Percentiles rank a stretch among this genome's conserved stretches.
These are phyloP conservation scores for Aptenodytes patagonicus DNA, from an alignment of 2,113 vertebrate species.

Conservation along the genomic window DNA sequence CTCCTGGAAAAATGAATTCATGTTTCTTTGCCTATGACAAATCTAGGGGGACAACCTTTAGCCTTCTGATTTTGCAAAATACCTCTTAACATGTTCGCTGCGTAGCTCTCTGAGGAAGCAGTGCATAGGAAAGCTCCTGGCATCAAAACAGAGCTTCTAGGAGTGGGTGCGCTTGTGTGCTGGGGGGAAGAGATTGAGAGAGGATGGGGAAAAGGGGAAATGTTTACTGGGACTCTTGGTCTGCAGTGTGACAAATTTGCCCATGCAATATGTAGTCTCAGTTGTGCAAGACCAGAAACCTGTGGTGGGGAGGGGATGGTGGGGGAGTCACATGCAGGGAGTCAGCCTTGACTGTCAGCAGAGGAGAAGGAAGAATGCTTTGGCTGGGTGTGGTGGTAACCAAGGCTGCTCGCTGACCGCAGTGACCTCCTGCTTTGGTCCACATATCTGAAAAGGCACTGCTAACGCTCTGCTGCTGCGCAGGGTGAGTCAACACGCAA, in stretches of 20 bases:
- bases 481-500: not conserved
- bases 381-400: slow-evolving; percentile 24
- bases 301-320: slow-evolving; percentile 39
- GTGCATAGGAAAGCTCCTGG: not conserved
- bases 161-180: not conserved
- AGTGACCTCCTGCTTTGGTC: slow-evolving; percentile 60
- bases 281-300: slow-evolving; percentile 67
- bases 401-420: slow-evolving; percentile 22
- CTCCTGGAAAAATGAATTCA: not conserved
- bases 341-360: slow-evolving; percentile 44
- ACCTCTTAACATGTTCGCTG: not conserved
- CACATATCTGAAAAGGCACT: not conserved
- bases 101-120: not conserved
- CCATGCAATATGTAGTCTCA: slow-evolving; percentile 27
- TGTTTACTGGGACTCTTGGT: not conserved
- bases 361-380: slow-evolving; percentile 51
- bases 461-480: not conserved
- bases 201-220: slow-evolving; percentile 58
- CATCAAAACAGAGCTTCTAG: not conserved
- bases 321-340: slow-evolving; percentile 57
- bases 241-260: slow-evolving; percentile 37
- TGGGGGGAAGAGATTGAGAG: not conserved
- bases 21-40: not conserved
- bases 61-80: not conserved
- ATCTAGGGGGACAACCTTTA: not conserved